phyloP scores from a whole-genome alignment of 2,113 vertebrate genomes.

The Tetrax tetrax region DNA sequence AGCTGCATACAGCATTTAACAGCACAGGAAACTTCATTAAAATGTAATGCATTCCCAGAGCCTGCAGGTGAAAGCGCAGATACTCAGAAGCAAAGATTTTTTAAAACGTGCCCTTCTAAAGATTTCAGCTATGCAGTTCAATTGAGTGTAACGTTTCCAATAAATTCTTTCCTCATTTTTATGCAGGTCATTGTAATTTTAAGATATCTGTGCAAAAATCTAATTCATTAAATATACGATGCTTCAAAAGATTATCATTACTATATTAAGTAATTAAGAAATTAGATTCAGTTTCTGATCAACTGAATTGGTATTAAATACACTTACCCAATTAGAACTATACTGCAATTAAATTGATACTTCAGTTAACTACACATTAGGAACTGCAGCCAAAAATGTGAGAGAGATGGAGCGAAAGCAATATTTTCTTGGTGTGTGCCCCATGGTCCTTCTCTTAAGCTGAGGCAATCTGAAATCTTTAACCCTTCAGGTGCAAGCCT shows the following conservation, averaged over 20 bases:
- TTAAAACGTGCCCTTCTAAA: background rate
- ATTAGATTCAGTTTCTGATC: constrained; percentile 22
- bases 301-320: background rate
- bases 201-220: background rate
- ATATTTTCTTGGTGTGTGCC: background rate
- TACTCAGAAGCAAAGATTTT: background rate
- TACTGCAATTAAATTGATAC: background rate
- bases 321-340: background rate
- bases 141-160: background rate
- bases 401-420: background rate
- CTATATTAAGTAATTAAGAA: background rate
- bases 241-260: background rate
- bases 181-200: background rate
- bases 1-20: background rate
- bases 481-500: background rate
- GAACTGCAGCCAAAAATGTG: background rate
- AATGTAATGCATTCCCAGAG: background rate
- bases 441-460: background rate
- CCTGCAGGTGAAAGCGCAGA: background rate
- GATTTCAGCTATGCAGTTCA: background rate
- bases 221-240: background rate
- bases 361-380: background rate
- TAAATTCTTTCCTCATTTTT: background rate
- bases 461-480: background rate
- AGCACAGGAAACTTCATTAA: background rate